Conservation (phyloP, 2,797 vertebrate species). For the Liparis tanakae region DNA sequence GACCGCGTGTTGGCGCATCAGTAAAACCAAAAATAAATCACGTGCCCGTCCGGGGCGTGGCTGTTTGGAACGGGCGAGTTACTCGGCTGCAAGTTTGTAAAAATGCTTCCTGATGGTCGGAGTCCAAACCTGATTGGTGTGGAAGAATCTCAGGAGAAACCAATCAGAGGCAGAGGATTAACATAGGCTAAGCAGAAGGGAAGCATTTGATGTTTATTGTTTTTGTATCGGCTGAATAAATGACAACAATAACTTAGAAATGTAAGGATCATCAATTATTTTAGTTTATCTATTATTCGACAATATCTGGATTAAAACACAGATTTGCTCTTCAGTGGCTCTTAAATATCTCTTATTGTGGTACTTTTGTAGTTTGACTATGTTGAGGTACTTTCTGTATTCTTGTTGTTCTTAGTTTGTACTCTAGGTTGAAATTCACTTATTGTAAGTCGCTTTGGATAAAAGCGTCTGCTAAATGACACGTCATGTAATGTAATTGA, state of each 20-base stretch:
- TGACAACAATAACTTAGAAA: neutral
- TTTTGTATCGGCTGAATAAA: constrained; percentile 2
- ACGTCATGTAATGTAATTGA: no score
- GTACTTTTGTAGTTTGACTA: no score
- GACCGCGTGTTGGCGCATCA: neutral
- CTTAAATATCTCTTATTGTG: no score
- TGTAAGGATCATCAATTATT: constrained; percentile 1
- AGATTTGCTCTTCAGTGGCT: no score
- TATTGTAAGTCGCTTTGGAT: no score
- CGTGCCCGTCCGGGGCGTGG: neutral
- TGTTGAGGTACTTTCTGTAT: no score
- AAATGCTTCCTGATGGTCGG: neutral
- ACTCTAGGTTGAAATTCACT: no score
- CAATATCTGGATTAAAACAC: no score
- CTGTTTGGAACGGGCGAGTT: neutral
- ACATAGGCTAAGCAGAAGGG: neutral
- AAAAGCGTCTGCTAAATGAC: no score
- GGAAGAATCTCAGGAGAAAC: neutral
- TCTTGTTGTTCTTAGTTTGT: no score
- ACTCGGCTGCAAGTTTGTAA: neutral
- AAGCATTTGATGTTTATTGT: neutral
- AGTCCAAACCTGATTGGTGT: no score
- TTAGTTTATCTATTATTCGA: neutral
- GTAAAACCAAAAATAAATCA: neutral
- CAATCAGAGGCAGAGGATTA: neutral